Percentiles rank a stretch among this genome's conserved stretches.
These are phyloP conservation scores for Ondatra zibethicus DNA, from an alignment of 2,113 vertebrate genomes.

Conservation along the genomic window DNA sequence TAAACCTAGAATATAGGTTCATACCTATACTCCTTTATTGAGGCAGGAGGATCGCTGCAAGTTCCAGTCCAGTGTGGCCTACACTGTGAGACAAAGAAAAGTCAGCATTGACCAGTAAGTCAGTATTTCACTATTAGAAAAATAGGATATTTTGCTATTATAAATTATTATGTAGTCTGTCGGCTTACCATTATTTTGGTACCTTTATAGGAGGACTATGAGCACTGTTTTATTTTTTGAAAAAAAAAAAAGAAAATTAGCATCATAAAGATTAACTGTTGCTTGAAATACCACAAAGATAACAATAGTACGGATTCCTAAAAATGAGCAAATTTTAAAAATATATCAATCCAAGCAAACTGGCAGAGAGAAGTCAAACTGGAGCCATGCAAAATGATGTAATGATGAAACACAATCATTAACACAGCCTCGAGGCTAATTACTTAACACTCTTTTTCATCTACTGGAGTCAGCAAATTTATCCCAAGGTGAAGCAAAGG, in stretches of 20 bases:
- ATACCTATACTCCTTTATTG: not conserved
- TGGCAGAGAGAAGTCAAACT: constrained; percentile 44
- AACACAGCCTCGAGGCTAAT: constrained; percentile 53
- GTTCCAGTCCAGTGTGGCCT: not conserved
- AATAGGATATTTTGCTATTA: constrained; percentile 21
- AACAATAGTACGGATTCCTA: constrained; percentile 36
- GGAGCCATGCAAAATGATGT: constrained; percentile 34
- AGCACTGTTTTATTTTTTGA: constrained; percentile 58
- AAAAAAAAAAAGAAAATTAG: constrained; percentile 68
- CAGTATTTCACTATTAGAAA: constrained; percentile 34
- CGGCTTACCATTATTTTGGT: constrained; percentile 36
- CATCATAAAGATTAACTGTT: constrained; percentile 53
- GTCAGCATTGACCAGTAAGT: not conserved
- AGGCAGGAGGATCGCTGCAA: not conserved
- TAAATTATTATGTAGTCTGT: constrained; percentile 32
- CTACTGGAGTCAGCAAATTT: constrained; percentile 54
- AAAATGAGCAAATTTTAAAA: constrained; percentile 46
- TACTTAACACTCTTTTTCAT: constrained; percentile 28
- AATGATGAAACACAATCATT: constrained; percentile 19
- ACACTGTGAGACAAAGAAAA: not conserved
- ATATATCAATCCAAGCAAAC: constrained; percentile 56
- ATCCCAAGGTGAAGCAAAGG: constrained; percentile 60
- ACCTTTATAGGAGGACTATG: constrained; percentile 14
- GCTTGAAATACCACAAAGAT: not conserved
- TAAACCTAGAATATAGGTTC: not conserved